Evolutionary conservation across 2,113 vertebrate species (phyloP), one percentile per base, ranked within the genome.

Genomic region (Myiozetetes cayanensis): DNA sequence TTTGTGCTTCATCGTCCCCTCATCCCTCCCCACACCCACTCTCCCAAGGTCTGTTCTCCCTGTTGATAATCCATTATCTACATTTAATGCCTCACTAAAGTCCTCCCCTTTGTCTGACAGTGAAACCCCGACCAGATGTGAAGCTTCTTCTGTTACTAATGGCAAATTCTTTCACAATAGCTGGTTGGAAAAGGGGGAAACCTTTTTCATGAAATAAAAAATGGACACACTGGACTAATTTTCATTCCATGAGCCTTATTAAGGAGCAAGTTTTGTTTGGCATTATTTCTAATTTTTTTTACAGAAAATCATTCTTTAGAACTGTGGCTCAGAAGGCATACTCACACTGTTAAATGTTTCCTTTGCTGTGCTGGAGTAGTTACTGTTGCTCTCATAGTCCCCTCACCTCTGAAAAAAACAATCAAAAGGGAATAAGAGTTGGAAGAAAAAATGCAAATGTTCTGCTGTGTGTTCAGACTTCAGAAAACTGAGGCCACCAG

Each of bases 21-120:
- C 0, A 0, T 56, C 28, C 43, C 67, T 44, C 85, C 90, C 74
- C 81, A 33, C 84, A 33, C 41, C 55, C 76, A 79, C 39, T 30
- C 63, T 75, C 87, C 1, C 8, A 80, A 85, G 85, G 87, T 76
- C 92, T 94, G 82, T 85, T 86, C 83, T 88, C 90, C 68, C 82
- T 75, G 73, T 81, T 94, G 85, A 81, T 96, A 96, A 96, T 96
- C 86, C 96, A 93, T 96, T 95, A 93, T 87, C 92, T 93, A 86
- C 92, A 93, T 96, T 94, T 95, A 96, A 94, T 86, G 92, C 92
- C 93, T 96, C 27, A 21, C 66, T 79, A 83, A 89, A 12, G 21
- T 93, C 76, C 56, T 92, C n/a, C 49, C 41, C 31, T 96, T 92
- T 93, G 94, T 93, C 86, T 95, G 68, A 66, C 0, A 1, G 55